A percentile compares a stretch with the other conserved stretches of the same genome.
Evolutionary conservation across 1,140 invertebrate genomes (phyloP).

Genomic region (Tetragonula clypearis): DNA sequence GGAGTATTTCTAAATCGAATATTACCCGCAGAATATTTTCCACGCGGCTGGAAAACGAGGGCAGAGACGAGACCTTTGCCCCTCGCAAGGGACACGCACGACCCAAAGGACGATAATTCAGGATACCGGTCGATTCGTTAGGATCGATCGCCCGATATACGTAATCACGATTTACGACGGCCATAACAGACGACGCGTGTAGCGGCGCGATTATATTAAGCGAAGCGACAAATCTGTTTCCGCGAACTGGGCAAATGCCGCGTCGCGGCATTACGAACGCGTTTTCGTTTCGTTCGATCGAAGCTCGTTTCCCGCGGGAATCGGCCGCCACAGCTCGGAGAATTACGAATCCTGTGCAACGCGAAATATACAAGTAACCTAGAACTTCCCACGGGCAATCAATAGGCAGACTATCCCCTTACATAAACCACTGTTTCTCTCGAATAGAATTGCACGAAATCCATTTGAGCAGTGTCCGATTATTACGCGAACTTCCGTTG

Average conservation of each 20-base stretch:
- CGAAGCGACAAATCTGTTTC: not conserved
- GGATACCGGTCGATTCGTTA: conserved; percentile 18
- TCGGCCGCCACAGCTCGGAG: not conserved
- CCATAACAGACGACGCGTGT: not conserved
- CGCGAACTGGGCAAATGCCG: not conserved
- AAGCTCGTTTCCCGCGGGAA: not conserved
- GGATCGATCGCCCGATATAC: not conserved
- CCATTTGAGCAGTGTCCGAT: too few species aligned
- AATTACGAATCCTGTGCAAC: not conserved
- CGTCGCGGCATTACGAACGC: not conserved
- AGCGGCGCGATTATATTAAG: not conserved
- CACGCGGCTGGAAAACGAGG: conserved; percentile 12
- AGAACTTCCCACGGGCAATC: too few species aligned
- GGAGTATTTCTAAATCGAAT: not conserved
- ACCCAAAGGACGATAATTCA: not conserved
- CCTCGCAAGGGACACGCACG: too few species aligned
- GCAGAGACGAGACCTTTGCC: not conserved
- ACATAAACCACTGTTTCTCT: too few species aligned
- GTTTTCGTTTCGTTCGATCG: not conserved
- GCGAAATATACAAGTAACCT: too few species aligned
- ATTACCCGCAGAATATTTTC: conserved; percentile 6
- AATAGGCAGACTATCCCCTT: too few species aligned
- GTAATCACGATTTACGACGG: conserved; percentile 16
- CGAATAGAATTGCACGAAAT: too few species aligned
- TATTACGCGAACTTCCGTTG: too few species aligned